Percentiles rank a stretch among this genome's conserved stretches.
phyloP scores from a whole-genome alignment of 2,888 invertebrate species.

The Acrobasis consociella region DNA sequence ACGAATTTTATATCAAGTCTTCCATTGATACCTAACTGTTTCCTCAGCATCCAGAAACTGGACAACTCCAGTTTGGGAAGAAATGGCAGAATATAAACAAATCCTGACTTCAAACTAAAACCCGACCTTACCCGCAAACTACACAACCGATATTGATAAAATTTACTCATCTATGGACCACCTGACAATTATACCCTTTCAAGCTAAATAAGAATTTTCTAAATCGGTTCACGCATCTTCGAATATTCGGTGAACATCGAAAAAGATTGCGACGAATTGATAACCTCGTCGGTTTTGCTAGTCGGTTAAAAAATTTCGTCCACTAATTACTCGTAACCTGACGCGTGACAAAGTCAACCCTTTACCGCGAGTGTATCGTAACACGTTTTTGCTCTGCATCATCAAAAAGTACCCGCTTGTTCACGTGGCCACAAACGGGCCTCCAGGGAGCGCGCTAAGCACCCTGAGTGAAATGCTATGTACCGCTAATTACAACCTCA shows the following conservation, averaged over 20 bases:
- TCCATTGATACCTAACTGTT: too few relatives aligned
- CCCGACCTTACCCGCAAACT: too few relatives aligned
- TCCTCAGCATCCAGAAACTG: too few relatives aligned
- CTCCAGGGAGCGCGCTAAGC: conserved; percentile 47
- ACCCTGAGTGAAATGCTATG: conserved; percentile 79
- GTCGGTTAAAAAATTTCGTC: not conserved
- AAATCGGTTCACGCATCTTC: too few relatives aligned
- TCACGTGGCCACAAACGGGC: conserved; percentile 27
- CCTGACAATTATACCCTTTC: too few relatives aligned
- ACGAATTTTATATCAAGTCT: too few relatives aligned
- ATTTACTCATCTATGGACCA: too few relatives aligned
- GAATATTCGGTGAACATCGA: too few relatives aligned
- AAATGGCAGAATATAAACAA: not conserved
- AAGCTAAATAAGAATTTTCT: too few relatives aligned
- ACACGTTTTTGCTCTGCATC: conserved; percentile 35
- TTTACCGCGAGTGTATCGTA: conserved; percentile 7
- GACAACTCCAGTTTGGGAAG: not conserved
- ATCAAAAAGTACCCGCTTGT: conserved; percentile 32
- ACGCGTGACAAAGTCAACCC: not conserved
- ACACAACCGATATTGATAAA: too few relatives aligned
- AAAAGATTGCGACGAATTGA: too few relatives aligned
- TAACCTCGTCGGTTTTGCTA: too few relatives aligned
- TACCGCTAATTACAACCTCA: conserved; percentile 73
- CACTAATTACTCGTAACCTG: not conserved
- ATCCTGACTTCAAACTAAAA: not conserved